Evolutionary conservation across 2,797 vertebrate species (phyloP).

Genomic region (Myioborus melanocephalus): DNA sequence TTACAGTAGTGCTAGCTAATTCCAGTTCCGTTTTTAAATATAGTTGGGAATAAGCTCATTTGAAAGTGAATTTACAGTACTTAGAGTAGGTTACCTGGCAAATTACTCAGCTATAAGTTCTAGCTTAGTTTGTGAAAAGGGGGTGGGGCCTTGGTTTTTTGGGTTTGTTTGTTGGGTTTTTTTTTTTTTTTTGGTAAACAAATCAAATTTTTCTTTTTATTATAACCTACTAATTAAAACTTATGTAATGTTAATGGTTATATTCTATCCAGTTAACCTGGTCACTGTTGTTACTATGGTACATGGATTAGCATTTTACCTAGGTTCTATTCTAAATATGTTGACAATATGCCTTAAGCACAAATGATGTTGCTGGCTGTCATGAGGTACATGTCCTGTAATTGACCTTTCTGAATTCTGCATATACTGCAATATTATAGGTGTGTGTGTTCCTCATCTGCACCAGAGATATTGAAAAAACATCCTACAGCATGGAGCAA

Average conservation of each 20-base stretch:
- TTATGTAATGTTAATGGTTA: not conserved
- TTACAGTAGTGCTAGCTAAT: not conserved
- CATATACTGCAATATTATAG: not conserved
- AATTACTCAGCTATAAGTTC: not conserved
- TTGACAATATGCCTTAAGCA: not conserved
- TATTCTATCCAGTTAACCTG: not conserved
- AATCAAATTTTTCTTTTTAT: not conserved
- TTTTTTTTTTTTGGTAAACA: not conserved
- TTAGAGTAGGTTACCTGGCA: not conserved
- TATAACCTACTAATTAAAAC: not conserved
- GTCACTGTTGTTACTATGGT: not conserved
- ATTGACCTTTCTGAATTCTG: slow-evolving; percentile 9
- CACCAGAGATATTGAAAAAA: not conserved
- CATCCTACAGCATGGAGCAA: not conserved
- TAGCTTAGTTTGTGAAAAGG: not conserved
- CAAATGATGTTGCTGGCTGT: not conserved
- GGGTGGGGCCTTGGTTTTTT: not conserved
- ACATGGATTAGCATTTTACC: not conserved
- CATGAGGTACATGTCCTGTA: not conserved
- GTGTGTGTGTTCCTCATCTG: not conserved
- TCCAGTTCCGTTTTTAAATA: not conserved
- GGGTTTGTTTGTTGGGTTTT: not conserved
- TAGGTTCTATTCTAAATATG: not conserved
- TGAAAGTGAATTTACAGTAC: not conserved
- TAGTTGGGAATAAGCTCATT: not conserved